These are phyloP conservation scores for Fragum sueziense DNA, from an alignment of 2,888 invertebrate genomes.

Conservation along the genomic window DNA sequence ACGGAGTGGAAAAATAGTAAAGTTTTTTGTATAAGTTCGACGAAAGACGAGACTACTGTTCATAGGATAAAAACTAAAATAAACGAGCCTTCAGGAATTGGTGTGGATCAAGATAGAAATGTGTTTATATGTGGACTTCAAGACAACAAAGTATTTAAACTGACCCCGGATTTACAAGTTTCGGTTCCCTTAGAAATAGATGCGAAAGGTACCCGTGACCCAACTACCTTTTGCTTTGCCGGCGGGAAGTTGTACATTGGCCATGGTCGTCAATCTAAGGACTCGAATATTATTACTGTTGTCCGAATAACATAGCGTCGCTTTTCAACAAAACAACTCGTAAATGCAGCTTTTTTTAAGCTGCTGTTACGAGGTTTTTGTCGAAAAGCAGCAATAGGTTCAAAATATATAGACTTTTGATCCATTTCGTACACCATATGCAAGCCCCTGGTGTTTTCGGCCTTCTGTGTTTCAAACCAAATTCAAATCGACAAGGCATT, in stretches of 20 bases:
- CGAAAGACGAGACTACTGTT: background rate
- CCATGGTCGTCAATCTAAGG: background rate
- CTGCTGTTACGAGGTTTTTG: no score
- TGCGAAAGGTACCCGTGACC: background rate
- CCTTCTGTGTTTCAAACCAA: no score
- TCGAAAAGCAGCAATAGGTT: no score
- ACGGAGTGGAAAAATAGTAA: background rate
- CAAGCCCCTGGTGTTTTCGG: no score
- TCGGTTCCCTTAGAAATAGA: background rate
- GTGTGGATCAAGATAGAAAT: background rate
- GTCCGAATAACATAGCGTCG: background rate
- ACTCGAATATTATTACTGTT: background rate
- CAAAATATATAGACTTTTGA: no score
- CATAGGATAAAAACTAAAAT: background rate
- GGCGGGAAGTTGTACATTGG: background rate
- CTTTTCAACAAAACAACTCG: no score
- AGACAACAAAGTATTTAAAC: background rate
- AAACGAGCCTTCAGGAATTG: background rate
- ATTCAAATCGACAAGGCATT: no score
- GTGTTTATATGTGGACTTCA: background rate
- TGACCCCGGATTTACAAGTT: background rate
- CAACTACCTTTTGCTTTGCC: background rate
- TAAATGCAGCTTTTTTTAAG: no score
- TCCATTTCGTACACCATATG: no score
- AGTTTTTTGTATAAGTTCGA: background rate